These are phyloP conservation scores for Equus przewalskii DNA, from an alignment of 2,113 vertebrate genomes.

Conservation along the genomic window DNA sequence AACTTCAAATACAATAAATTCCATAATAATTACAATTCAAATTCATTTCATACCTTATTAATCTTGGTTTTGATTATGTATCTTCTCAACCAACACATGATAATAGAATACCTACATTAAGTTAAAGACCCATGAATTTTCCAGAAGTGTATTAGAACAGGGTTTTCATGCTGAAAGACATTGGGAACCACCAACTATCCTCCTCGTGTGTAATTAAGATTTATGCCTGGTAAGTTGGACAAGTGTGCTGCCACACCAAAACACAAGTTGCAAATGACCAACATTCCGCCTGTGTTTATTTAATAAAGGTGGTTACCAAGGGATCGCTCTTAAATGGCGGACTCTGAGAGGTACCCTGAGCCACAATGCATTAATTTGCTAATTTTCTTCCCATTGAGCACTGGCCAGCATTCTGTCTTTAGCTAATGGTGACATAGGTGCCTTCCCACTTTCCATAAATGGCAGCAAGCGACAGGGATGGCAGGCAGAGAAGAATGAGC, in stretches of 20 bases:
- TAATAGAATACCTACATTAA: not conserved
- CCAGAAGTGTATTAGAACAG: not conserved
- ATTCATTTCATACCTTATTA: not conserved
- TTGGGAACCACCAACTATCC: not conserved
- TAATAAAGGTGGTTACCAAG: not conserved
- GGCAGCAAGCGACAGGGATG: not conserved
- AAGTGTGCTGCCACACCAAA: not conserved
- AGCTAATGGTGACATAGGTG: not conserved
- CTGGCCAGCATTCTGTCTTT: not conserved
- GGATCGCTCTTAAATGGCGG: not conserved
- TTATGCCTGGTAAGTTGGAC: not conserved
- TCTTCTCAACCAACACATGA: constrained; percentile 2
- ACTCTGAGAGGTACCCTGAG: not conserved
- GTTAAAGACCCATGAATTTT: not conserved
- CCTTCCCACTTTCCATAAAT: not conserved
- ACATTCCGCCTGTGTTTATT: not conserved
- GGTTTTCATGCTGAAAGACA: not conserved
- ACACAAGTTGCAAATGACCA: not conserved
- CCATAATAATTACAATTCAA: not conserved
- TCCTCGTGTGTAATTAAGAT: not conserved
- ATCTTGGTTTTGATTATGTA: not conserved
- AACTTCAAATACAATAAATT: not conserved
- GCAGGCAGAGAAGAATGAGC: not conserved
- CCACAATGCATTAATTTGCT: constrained; percentile 29
- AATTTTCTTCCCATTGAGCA: not conserved